Evolutionary conservation across 2,113 vertebrate species (phyloP), one percentile per base, ranked within the genome.

Genomic region (Manacus vitellinus): DNA sequence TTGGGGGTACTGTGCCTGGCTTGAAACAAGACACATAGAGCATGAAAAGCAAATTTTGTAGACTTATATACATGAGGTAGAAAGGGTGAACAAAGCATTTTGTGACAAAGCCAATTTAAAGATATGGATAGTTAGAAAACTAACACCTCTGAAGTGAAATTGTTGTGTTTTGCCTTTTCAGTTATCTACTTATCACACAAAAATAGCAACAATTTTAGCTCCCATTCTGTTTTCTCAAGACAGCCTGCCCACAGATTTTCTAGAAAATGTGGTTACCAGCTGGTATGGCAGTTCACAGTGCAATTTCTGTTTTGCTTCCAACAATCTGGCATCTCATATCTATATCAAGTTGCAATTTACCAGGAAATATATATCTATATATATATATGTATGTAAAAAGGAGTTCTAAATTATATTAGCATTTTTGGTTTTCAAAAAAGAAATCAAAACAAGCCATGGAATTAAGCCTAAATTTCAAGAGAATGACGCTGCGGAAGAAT

Each of bases 191-290:
- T 92, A 92, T 66, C 68, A 65, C 84, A 68, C 92, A 94, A 92
- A 96, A 97, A 96, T 96, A 96, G 96, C 86, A 89, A 92, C 94
- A 92, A 72, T 92, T 94, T 96, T 93, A 96, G 85, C 95, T 96
- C 91, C 86, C 73, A 49, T 97, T 96, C 94, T 96, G 80, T 96
- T 96, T 97, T 89, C 94, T 94, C 91, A 94, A 96, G 96, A 94
- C 92, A 96, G 88, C 92, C 96, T 94, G 95, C 96, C 96, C 94
- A 96, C 96, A 94, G 94, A 84, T 97, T 95, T 94, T 95, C 96
- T 95, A 96, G 94, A 96, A 94, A 96, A 96, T 96, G 96, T 96
- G 95, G 95, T 96, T 96, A 91, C 96, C 96, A 96, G 96, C 95
- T 97, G 96, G 96, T 82, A 66, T 79, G 80, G 91, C 91, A 96